Conservation (phyloP, 1,140 invertebrate species). For the Hestina assimilis region DNA sequence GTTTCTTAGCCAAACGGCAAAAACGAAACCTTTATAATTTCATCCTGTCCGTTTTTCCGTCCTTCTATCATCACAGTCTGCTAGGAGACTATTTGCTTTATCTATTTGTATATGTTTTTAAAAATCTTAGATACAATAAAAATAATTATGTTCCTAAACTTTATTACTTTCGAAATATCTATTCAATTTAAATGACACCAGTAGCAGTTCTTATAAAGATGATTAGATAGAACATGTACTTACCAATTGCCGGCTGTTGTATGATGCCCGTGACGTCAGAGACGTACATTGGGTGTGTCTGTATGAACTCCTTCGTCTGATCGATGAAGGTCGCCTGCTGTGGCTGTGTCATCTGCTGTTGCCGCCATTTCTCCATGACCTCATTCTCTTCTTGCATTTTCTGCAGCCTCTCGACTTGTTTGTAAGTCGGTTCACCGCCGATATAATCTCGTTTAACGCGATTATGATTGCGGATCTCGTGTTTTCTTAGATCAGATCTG, state of each 20-base stretch:
- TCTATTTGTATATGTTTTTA: no score
- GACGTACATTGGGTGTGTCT: slow-evolving; percentile 49
- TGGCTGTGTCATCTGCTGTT: slow-evolving; percentile 28
- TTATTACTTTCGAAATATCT: no score
- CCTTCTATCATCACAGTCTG: no score
- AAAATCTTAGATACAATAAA: no score
- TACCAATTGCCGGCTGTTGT: slow-evolving; percentile 47
- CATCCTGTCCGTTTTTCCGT: no score
- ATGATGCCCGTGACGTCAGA: slow-evolving; percentile 53
- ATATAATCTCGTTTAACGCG: slow-evolving; percentile 66
- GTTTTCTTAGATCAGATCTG: slow-evolving; percentile 65
- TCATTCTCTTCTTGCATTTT: slow-evolving; percentile 43
- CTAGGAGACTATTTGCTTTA: no score
- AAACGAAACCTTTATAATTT: no score
- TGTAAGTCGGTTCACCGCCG: slow-evolving; percentile 68
- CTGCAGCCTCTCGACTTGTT: slow-evolving; percentile 61
- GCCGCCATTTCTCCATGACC: slow-evolving; percentile 47
- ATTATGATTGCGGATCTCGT: slow-evolving; percentile 67
- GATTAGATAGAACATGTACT: no score
- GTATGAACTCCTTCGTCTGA: slow-evolving; percentile 45
- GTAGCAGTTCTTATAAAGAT: no score
- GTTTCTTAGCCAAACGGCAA: no score
- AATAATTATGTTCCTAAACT: no score
- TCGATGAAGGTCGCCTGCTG: slow-evolving; percentile 42
- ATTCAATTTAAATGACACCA: no score